Evolutionary conservation across 2,797 vertebrate species (phyloP), one percentile per base, ranked within the genome.

Genomic region (Myripristis jacobus): DNA sequence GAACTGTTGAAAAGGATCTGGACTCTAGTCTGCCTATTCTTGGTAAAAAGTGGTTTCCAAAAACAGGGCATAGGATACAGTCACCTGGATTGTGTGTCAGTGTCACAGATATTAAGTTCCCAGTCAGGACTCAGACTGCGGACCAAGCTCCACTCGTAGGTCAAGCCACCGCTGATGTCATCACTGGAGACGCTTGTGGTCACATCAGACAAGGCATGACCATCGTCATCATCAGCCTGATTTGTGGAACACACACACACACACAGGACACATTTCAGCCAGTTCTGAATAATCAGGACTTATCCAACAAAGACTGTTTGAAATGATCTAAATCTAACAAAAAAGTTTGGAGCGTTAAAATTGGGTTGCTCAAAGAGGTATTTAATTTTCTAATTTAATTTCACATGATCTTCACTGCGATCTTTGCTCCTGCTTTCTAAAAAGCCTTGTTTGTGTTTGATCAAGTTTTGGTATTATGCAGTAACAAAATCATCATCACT

Each of bases 11-110:
- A 44, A 66, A 58, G 11, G 2, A 9, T 67, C 52, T 24, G 2
- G 53, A 4, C 13, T 41, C 43, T 31, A 19, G 8, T 24, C 41
- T 25, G 21, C 51, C 15, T 55, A 56, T 68, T 80, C 52, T 58
- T 27, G 3, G 34, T 50, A 63, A 70, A 75, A 77, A 47, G 66
- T 44, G 18, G 59, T 61, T 78, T 79, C 62, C 74, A 59, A 87
- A 87, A 86, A 75, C 44, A 72, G 67, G 81, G 53, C 66, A 74
- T 46, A 73, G 43, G 78, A 71, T 69, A 65, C 57, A 71, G 93
- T 95, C 93, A 83, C 89, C 94, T 91, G 67, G 73, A 87, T 79
- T 93, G 92, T 81, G 83, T 91, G 6, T 92, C 89, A 77, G 87
- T 86, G 44, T 88, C 88, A 67, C 90, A 92, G 79, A 91, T 90